phyloP scores from a whole-genome alignment of 2,797 vertebrate species.

The Helostoma temminkii region DNA sequence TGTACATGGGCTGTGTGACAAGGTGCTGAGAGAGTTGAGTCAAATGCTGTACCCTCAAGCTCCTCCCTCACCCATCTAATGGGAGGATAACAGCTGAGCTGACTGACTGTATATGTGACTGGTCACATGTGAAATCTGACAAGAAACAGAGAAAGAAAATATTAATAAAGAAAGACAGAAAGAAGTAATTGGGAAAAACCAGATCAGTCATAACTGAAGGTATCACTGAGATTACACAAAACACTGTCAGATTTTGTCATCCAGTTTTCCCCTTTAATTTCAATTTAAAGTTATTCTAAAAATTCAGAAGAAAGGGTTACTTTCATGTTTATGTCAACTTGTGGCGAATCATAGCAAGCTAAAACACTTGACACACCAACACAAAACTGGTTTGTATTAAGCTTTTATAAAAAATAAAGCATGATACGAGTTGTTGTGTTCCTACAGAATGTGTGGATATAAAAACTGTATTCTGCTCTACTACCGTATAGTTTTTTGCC shows the following conservation, averaged over 20 bases:
- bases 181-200: not conserved
- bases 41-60: slow-evolving; percentile 64
- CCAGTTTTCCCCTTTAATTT: not conserved
- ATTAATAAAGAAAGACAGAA: slow-evolving; percentile 3
- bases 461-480: too few relatives aligned
- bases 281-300: not conserved
- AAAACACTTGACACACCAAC: too few relatives aligned
- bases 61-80: slow-evolving; percentile 63
- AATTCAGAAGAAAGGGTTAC: not conserved
- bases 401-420: too few relatives aligned
- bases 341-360: not conserved
- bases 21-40: slow-evolving; percentile 65
- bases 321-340: slow-evolving; percentile 1
- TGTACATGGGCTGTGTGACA: slow-evolving; percentile 56
- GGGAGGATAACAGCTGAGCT: slow-evolving; percentile 59
- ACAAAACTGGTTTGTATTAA: too few relatives aligned
- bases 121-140: slow-evolving; percentile 1
- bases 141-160: slow-evolving; percentile 1
- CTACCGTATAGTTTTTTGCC: too few relatives aligned
- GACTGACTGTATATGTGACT: slow-evolving; percentile 28
- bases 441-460: slow-evolving; percentile 1
- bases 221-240: not conserved
- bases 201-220: not conserved
- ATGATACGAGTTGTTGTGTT: not conserved
- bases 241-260: not conserved